Conservation (phyloP, 2,888 invertebrate genomes). For the Stomorhina lunata region DNA sequence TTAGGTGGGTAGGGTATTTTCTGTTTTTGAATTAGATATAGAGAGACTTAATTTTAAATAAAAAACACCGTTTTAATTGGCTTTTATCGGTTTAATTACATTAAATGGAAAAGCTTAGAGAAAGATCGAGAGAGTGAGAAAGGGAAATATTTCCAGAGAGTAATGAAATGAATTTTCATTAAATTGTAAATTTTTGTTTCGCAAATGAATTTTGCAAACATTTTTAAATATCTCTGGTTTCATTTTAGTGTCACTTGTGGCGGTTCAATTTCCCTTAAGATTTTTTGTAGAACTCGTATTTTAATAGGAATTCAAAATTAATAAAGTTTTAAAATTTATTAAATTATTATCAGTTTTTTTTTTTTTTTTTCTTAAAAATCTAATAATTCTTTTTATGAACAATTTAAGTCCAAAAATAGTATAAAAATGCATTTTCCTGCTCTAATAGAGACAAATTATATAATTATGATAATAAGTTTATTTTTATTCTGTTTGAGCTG, state of each 20-base stretch:
- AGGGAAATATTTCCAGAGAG: too few species aligned
- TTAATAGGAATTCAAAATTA: slow-evolving; percentile 34
- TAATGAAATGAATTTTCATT: background rate
- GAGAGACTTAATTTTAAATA: too few species aligned
- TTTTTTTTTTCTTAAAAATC: background rate
- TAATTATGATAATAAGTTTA: background rate
- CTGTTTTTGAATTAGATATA: too few species aligned
- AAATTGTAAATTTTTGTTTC: background rate
- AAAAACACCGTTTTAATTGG: too few species aligned
- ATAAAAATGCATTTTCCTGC: too few species aligned
- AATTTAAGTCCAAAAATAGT: background rate
- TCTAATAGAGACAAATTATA: too few species aligned
- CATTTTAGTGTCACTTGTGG: slow-evolving; percentile 49
- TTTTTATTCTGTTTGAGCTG: background rate
- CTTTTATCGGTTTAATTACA: too few species aligned
- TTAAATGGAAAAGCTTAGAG: too few species aligned
- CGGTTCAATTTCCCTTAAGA: slow-evolving; percentile 26
- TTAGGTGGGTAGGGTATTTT: too few species aligned
- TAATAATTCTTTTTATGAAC: background rate
- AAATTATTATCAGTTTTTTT: slow-evolving; percentile 12
- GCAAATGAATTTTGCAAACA: background rate
- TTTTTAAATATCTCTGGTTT: too few species aligned
- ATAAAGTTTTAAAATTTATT: slow-evolving; percentile 36
- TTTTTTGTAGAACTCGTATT: slow-evolving; percentile 9
- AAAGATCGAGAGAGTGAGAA: too few species aligned